A percentile compares a stretch with the other conserved stretches of the same genome.
Evolutionary conservation across 2,113 vertebrate genomes (phyloP).

Genomic region (Charina bottae): DNA sequence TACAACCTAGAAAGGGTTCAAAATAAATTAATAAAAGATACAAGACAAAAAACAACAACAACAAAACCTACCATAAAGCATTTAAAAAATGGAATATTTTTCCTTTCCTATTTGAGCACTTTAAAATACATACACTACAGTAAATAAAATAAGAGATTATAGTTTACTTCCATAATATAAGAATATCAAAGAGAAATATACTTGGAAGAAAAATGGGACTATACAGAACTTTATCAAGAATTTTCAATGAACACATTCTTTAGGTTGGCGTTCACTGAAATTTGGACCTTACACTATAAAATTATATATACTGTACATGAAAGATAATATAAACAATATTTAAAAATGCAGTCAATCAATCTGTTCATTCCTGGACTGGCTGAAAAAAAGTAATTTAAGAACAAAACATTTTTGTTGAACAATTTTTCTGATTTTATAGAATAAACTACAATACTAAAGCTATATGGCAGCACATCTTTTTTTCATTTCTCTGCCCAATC

Average conservation of each 20-base stretch:
- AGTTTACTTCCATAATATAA: not conserved
- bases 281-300: not conserved
- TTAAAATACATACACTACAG: not conserved
- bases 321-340: not conserved
- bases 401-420: not conserved
- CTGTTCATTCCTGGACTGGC: not conserved
- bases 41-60: not conserved
- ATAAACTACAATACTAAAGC: not conserved
- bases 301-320: not conserved
- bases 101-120: not conserved
- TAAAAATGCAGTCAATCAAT: not conserved
- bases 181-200: not conserved
- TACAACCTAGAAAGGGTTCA: slow-evolving; percentile 7
- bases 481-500: not conserved
- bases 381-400: not conserved
- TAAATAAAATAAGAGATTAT: not conserved
- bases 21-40: not conserved
- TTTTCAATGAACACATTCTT: not conserved
- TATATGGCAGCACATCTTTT: not conserved
- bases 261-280: not conserved
- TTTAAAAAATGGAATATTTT: not conserved
- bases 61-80: not conserved
- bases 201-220: not conserved
- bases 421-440: not conserved
- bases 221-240: not conserved